These are phyloP conservation scores for Ciconia boyciana DNA, from an alignment of 2,113 vertebrate genomes.

Conservation along the genomic window DNA sequence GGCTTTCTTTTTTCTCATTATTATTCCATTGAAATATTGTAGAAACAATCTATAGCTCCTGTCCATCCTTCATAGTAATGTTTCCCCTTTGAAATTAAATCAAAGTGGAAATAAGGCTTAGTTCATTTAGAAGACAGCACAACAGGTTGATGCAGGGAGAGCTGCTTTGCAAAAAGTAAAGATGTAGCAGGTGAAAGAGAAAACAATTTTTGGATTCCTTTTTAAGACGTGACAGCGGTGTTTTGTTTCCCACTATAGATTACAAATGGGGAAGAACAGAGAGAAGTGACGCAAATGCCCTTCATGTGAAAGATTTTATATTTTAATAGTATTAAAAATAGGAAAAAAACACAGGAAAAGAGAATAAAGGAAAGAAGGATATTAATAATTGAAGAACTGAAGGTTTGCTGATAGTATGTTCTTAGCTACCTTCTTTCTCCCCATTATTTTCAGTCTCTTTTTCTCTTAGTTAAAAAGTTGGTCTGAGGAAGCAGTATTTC, in stretches of 20 bases:
- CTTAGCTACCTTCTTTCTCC: not conserved
- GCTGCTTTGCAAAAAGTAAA: not conserved
- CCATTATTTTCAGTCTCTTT: not conserved
- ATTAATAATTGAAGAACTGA: slow-evolving; percentile 1
- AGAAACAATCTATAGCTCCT: not conserved
- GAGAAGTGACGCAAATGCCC: not conserved
- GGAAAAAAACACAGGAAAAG: not conserved
- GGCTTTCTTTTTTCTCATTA: not conserved
- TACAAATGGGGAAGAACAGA: not conserved
- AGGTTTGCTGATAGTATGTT: not conserved
- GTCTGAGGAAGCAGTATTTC: not conserved
- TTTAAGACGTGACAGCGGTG: not conserved
- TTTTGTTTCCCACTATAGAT: not conserved
- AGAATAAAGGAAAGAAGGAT: not conserved
- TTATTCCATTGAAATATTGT: not conserved
- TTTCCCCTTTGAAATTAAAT: slow-evolving; percentile 21
- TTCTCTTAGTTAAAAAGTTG: slow-evolving; percentile 39
- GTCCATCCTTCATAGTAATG: not conserved
- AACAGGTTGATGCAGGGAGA: not conserved
- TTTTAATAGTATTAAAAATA: slow-evolving; percentile 4
- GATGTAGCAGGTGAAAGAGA: slow-evolving; percentile 33
- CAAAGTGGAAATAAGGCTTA: not conserved
- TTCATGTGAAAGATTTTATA: not conserved
- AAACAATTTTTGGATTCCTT: not conserved
- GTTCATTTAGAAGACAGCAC: not conserved